Evolutionary conservation across 2,113 vertebrate species (phyloP).

Genomic region (Daphoenositta chrysoptera): DNA sequence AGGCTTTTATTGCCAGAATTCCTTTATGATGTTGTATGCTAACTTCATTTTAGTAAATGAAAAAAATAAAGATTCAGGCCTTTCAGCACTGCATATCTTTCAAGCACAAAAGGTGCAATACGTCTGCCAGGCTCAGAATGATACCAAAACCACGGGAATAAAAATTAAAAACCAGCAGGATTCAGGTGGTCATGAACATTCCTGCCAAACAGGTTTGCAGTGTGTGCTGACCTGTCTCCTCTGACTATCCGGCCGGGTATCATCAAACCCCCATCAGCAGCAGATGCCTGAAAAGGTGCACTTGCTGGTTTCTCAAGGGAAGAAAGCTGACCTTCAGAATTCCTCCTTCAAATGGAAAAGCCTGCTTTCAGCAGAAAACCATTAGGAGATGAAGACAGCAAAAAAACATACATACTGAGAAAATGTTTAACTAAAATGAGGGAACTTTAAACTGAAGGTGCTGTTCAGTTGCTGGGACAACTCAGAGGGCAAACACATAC

Average conservation of each 20-base stretch:
- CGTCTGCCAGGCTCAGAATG: neutral
- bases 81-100: neutral
- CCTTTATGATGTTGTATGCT: neutral
- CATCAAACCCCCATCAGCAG: neutral
- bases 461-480: neutral
- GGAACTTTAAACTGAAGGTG: neutral
- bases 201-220: neutral
- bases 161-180: conserved; percentile 1
- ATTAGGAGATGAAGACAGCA: neutral
- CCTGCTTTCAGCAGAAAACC: neutral
- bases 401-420: neutral
- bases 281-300: neutral
- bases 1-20: neutral
- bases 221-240: neutral
- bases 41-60: neutral
- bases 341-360: neutral
- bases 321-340: conserved; percentile 11
- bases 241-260: neutral
- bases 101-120: neutral
- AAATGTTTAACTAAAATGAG: neutral
- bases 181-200: neutral
- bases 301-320: conserved; percentile 8
- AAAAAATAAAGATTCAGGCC: neutral
- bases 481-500: neutral
- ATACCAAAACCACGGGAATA: neutral